Percentiles rank a stretch among this genome's conserved stretches.
phyloP scores from a whole-genome alignment of 2,113 vertebrate species.

The Aegotheles bennettii region DNA sequence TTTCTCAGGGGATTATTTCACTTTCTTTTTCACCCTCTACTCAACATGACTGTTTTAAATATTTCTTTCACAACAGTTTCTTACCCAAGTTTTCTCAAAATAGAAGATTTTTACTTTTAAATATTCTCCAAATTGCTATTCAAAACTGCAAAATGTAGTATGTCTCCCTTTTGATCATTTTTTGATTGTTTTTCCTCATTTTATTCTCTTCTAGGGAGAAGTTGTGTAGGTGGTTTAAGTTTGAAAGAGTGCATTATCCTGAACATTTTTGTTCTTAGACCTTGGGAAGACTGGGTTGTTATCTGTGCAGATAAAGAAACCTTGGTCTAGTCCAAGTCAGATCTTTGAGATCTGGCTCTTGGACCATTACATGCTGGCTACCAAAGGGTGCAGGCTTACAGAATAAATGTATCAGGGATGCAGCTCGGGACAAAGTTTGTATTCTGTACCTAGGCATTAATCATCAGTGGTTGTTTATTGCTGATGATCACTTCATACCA shows the following conservation, averaged over 20 bases:
- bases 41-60: not conserved
- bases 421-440: not conserved
- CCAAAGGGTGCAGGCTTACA: not conserved
- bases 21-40: not conserved
- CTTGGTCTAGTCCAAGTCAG: not conserved
- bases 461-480: not conserved
- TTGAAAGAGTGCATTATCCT: not conserved
- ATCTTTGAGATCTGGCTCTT: not conserved
- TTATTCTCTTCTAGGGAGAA: not conserved
- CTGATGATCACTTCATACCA: not conserved
- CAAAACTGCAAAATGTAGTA: not conserved
- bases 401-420: not conserved
- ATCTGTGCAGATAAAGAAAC: not conserved
- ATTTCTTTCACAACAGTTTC: not conserved
- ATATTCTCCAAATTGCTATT: not conserved
- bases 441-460: not conserved
- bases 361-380: not conserved
- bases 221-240: not conserved
- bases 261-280: not conserved
- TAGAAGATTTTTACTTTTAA: not conserved
- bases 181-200: not conserved
- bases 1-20: not conserved
- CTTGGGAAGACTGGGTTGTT: not conserved
- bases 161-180: not conserved
- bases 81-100: not conserved